These are phyloP conservation scores for Heterohyrax brucei DNA, from an alignment of 2,797 vertebrate species.

Conservation along the genomic window DNA sequence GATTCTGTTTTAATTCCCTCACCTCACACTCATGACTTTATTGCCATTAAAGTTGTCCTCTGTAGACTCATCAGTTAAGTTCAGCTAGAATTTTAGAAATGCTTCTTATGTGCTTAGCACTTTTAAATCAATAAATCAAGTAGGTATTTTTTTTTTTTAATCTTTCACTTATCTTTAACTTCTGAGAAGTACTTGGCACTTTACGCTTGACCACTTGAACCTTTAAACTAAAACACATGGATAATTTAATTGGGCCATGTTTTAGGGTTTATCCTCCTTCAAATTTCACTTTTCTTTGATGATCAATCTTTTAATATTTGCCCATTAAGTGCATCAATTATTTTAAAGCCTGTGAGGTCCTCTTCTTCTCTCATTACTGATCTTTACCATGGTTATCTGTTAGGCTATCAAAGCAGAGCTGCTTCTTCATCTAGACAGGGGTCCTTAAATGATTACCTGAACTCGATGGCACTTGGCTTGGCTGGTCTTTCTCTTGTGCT, in stretches of 20 bases:
- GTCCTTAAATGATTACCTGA: not conserved
- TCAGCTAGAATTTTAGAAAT: not conserved
- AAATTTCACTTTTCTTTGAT: not conserved
- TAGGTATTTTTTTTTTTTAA: not conserved
- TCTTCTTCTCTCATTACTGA: not conserved
- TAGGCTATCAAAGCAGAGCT: not conserved
- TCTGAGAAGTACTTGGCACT: not conserved
- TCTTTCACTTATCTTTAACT: not conserved
- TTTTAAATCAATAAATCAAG: not conserved
- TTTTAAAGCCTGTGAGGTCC: not conserved
- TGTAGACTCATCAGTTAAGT: not conserved
- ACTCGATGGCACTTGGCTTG: too few species aligned
- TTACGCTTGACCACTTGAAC: not conserved
- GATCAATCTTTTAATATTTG: not conserved
- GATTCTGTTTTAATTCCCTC: not conserved
- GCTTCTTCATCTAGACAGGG: not conserved
- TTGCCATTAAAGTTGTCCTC: not conserved
- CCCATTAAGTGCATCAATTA: not conserved
- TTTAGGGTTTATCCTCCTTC: not conserved
- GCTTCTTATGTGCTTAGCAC: not conserved
- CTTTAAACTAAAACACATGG: not conserved
- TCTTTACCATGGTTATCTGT: not conserved
- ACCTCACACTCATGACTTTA: not conserved
- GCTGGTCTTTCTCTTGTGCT: not conserved
- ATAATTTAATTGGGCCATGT: not conserved